Base-by-base conservation (phyloP, 2,888 invertebrate species). In the Panopea generosa region DNA sequence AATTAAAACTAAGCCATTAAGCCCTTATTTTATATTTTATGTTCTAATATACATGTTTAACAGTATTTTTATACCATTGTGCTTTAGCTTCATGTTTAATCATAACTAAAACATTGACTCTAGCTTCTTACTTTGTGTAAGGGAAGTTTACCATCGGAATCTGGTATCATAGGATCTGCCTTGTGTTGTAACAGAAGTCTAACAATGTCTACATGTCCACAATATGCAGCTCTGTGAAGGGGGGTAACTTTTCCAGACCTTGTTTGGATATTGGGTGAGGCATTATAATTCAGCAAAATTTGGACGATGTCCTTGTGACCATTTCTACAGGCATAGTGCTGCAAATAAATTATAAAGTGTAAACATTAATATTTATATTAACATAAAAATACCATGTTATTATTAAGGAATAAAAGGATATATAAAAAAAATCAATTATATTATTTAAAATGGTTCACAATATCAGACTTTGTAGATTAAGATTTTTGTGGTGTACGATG, bases 251-350 rank as follows among this genome's bases (percentile, higher is more conserved):
- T 93, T 1, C 97, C 97, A 81, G 95, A 95, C 87, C 95, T 95
- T 9, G 98, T 98, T 67, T 93, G 93, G 40, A 95, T 95, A 93
- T 98, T 95, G 27, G 96, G 94, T 87, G 95, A 92, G 11, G 96
- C 97, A 27, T 96, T 96, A 85, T 95, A 93, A 70, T 94, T 91
- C 52, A 98, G 87, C 59, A 98, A 93, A 60, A 95, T 90, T 86
- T 94, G 94, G 90, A 97, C 97, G 66, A 96, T 94, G 56, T 95
- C 93, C 16, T 94, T 89, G 90, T 96, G 95, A 11, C 97, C 97
- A 93, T 95, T 95, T 53, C 98, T 94, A 55, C 97, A 95, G 4
- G 97, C 97, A 94, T 98, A 98, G 92, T 98, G 98, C 92, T 93
- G 84, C 22, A 84, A 85, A 59, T 63, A 40, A 53, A 45, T 20